Evolutionary conservation across 2,888 invertebrate genomes (phyloP).

Genomic region (Rhamnusium bicolor): DNA sequence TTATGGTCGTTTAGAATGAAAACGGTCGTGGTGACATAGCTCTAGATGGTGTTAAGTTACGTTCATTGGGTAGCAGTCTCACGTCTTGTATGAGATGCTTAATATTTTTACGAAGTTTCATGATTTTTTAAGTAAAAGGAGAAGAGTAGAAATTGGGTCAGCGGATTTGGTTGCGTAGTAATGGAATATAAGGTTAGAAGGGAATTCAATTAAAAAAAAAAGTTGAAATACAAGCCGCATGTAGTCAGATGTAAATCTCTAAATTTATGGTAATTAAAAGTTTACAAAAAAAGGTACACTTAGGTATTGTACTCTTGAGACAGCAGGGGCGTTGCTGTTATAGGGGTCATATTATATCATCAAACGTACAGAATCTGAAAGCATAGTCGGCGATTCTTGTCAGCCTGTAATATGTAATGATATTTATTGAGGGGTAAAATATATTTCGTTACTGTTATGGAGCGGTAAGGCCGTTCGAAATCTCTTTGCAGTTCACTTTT

Average conservation of each 20-base stretch:
- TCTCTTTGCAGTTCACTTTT: too few species aligned
- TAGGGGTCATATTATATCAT: too few species aligned
- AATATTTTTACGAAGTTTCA: constrained; percentile 37
- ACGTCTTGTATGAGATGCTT: constrained; percentile 43
- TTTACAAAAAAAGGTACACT: constrained; percentile 3
- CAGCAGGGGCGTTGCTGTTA: not conserved
- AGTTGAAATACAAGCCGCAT: not conserved
- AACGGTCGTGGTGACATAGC: constrained; percentile 38
- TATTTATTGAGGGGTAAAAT: too few species aligned
- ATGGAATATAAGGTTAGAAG: constrained; percentile 2
- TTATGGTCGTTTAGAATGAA: constrained; percentile 33
- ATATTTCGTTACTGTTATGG: too few species aligned
- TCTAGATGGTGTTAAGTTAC: constrained; percentile 40
- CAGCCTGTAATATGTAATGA: too few species aligned
- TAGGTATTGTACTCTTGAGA: not conserved
- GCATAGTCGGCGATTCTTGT: too few species aligned
- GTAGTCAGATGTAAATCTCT: constrained; percentile 20
- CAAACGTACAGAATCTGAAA: too few species aligned
- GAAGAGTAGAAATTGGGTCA: not conserved
- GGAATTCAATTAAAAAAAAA: constrained; percentile 34
- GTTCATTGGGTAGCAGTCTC: constrained; percentile 36
- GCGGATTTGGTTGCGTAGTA: not conserved
- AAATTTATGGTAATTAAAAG: constrained; percentile 43
- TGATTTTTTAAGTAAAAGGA: not conserved
- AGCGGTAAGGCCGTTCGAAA: too few species aligned